Conservation (phyloP, 2,888 invertebrate genomes). For the Synanthedon tipuliformis region DNA sequence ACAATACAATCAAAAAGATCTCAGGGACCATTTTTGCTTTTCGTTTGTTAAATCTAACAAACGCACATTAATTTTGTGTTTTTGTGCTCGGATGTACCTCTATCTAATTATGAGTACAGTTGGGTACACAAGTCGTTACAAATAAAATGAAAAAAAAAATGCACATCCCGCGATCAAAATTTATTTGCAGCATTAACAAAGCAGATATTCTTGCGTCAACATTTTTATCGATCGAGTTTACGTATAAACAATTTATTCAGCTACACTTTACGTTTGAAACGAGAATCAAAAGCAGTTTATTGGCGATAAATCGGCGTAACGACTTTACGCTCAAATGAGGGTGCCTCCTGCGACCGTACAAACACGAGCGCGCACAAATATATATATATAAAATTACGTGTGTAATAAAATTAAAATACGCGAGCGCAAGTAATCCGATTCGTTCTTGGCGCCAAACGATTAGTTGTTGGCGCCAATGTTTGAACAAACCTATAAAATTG, state of each 20-base stretch:
- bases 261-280: slow-evolving; percentile 15
- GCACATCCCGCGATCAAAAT: not conserved
- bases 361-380: slow-evolving; percentile 16
- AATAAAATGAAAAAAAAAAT: not conserved
- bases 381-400: slow-evolving; percentile 20
- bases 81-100: no score
- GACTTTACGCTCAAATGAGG: slow-evolving; percentile 17
- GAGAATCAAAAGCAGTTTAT: slow-evolving; percentile 28
- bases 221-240: not conserved
- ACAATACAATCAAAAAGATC: no score
- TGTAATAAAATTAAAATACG: slow-evolving; percentile 29
- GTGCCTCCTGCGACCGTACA: slow-evolving; percentile 6
- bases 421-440: not conserved
- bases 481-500: slow-evolving; percentile 12
- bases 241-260: not conserved
- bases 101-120: not conserved
- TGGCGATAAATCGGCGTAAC: slow-evolving; percentile 29
- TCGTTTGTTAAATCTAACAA: no score
- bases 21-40: no score
- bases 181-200: not conserved
- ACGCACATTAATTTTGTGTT: no score
- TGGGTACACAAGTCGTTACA: not conserved
- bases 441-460: slow-evolving; percentile 7
- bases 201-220: not conserved
- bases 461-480: slow-evolving; percentile 21